Base-by-base conservation (phyloP, 2,797 vertebrate species). In the Sorex maritimensis region DNA sequence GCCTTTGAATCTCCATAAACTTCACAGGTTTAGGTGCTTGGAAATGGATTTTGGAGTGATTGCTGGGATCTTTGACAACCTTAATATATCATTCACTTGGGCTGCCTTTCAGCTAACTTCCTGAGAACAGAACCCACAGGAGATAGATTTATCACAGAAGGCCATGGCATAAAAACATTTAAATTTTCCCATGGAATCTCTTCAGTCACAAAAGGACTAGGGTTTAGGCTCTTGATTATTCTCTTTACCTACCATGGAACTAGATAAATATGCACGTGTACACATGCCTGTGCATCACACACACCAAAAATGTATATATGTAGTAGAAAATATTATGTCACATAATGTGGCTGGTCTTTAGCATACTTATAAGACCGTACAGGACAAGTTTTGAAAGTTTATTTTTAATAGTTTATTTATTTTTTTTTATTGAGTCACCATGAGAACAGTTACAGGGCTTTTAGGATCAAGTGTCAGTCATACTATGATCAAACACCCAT, bases 121-220 rank as follows among this genome's bases (percentile, higher is more conserved):
- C 85, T 86, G 44, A 87, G 71, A 90, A 75, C 1, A 88, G 63
- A 90, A 96, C 83, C 1, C 81, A 34, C 0, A 92, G 21, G 73
- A 81, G 23, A 79, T 80, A 82, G 17, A 91, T 84, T 93, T 21
- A 69, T 80, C 28, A 91, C 26, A 92, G 93, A 88, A 88, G 30
- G n/a, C 30, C 41, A 24, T 68, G 61, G 12, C 24, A 55, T 77
- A 85, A 91, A 84, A 92, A 19, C n/a, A 80, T 75, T 91, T 91
- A 84, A 78, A 71, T 23, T 72, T 67, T 55, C 38, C 44, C 3
- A 26, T 44, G 24, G 30, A 82, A 41, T 11, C 81, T 69, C 91
- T 9, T 17, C 49, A 69, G 34, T 44, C 61, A 23, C 67, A 34
- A 71, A 69, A 80, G 87, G 30, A 38, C 12, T 80, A n/a, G 21